Conservation (phyloP, 2,113 vertebrate species). For the Pimephales promelas region DNA sequence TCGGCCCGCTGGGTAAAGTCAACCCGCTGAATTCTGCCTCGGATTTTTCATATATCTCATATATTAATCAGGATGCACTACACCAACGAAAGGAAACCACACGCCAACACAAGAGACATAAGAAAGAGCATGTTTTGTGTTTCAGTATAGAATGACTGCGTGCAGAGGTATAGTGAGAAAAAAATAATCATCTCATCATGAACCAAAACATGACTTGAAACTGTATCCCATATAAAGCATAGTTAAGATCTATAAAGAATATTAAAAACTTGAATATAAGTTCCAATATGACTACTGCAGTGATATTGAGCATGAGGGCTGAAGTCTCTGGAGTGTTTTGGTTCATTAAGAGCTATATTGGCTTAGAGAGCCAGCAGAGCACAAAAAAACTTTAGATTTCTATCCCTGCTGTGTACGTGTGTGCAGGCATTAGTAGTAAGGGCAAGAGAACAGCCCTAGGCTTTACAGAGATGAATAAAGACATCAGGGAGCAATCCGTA, state of each 20-base stretch:
- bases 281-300: slow-evolving; percentile 8
- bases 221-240: slow-evolving; percentile 7
- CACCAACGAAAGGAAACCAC: slow-evolving; percentile 32
- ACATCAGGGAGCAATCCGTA: slow-evolving; percentile 13
- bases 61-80: slow-evolving; percentile 32
- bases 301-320: slow-evolving; percentile 27
- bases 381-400: slow-evolving; percentile 22
- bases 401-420: slow-evolving; percentile 10
- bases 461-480: slow-evolving; percentile 37
- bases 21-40: slow-evolving; percentile 12
- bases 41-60: neutral
- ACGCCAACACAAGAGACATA: slow-evolving; percentile 25
- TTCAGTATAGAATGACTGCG: slow-evolving; percentile 18
- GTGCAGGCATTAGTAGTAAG: slow-evolving; percentile 16
- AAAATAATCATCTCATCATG: slow-evolving; percentile 11
- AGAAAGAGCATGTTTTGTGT: slow-evolving; percentile 10
- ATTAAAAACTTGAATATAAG: slow-evolving; percentile 25
- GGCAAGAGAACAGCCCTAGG: slow-evolving; percentile 18
- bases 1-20: neutral
- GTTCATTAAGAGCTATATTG: slow-evolving; percentile 23
- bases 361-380: neutral
- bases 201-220: slow-evolving; percentile 6
- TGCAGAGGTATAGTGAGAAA: slow-evolving; percentile 1
- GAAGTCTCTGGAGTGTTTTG: slow-evolving; percentile 19
- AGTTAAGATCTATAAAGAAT: neutral